Conservation (phyloP, 2,797 vertebrate species). For the Alfaro cultratus region DNA sequence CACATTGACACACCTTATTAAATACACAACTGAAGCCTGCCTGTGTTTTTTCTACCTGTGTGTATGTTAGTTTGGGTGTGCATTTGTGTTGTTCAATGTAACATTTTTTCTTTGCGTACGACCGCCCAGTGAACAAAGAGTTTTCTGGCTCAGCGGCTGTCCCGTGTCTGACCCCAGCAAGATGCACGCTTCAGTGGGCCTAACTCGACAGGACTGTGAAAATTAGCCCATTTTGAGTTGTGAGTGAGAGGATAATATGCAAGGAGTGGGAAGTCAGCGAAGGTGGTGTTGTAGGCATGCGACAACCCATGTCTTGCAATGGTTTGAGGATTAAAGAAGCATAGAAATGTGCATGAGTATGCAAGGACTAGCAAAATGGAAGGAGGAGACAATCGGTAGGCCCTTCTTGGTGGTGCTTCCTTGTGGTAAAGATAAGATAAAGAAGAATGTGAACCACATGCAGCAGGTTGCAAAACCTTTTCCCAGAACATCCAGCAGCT, state of each 20-base stretch:
- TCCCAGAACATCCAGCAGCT: slow-evolving; percentile 33
- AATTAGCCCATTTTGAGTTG: slow-evolving; percentile 16
- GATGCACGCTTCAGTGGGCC: slow-evolving; percentile 58
- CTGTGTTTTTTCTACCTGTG: slow-evolving; percentile 11
- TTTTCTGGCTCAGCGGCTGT: slow-evolving; percentile 68
- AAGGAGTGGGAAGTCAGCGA: background rate
- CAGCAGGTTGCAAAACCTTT: slow-evolving; percentile 40
- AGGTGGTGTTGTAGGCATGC: slow-evolving; percentile 16
- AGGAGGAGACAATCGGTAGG: background rate
- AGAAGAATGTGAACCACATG: slow-evolving; percentile 26
- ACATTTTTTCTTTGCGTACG: slow-evolving; percentile 49
- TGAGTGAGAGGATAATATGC: slow-evolving; percentile 13
- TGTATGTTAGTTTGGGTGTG: background rate
- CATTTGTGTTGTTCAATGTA: slow-evolving; percentile 34
- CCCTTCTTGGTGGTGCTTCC: slow-evolving; percentile 15
- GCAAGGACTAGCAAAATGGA: background rate
- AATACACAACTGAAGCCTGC: slow-evolving; percentile 29
- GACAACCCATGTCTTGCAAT: slow-evolving; percentile 36
- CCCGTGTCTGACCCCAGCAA: slow-evolving; percentile 64
- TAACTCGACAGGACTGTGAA: slow-evolving; percentile 49
- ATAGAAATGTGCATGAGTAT: background rate
- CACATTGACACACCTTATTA: slow-evolving; percentile 27
- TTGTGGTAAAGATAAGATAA: slow-evolving; percentile 19
- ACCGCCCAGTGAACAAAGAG: slow-evolving; percentile 53
- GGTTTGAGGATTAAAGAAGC: slow-evolving; percentile 19